A percentile compares a stretch with the other conserved stretches of the same genome.
phyloP scores from a whole-genome alignment of 2,113 vertebrate genomes.

The Peromyscus californicus region DNA sequence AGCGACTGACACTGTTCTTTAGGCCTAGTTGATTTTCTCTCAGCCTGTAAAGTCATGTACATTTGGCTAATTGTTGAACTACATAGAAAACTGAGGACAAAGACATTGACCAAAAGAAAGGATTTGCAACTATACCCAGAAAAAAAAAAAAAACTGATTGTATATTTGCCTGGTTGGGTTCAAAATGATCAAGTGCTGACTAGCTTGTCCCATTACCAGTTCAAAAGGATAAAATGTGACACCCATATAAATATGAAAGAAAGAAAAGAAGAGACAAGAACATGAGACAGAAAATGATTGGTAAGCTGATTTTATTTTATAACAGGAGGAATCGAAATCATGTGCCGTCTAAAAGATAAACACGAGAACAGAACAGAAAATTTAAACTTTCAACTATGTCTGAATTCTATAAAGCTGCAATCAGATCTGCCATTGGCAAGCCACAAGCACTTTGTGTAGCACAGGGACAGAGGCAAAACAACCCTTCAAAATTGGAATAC shows the following conservation, averaged over 20 bases:
- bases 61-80: conserved; percentile 47
- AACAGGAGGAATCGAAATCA: conserved; percentile 69
- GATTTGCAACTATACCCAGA: not conserved
- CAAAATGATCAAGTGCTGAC: conserved; percentile 16
- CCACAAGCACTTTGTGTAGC: conserved; percentile 76
- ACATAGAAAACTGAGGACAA: conserved; percentile 44
- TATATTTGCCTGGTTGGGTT: conserved; percentile 16
- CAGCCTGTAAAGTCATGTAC: not conserved
- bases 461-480: conserved; percentile 76
- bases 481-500: conserved; percentile 71
- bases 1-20: not conserved
- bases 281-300: conserved; percentile 40
- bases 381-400: conserved; percentile 66
- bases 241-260: conserved; percentile 44
- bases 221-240: conserved; percentile 57
- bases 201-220: conserved; percentile 50
- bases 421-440: conserved; percentile 74
- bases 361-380: conserved; percentile 63
- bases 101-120: conserved; percentile 43
- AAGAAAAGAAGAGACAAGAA: conserved; percentile 55
- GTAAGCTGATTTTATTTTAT: conserved; percentile 68
- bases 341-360: conserved; percentile 66
- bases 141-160: conserved; percentile 33
- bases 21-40: conserved; percentile 31
- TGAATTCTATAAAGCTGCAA: conserved; percentile 79